Conservation (phyloP, 2,888 invertebrate species). For the Chorisops tibialis region DNA sequence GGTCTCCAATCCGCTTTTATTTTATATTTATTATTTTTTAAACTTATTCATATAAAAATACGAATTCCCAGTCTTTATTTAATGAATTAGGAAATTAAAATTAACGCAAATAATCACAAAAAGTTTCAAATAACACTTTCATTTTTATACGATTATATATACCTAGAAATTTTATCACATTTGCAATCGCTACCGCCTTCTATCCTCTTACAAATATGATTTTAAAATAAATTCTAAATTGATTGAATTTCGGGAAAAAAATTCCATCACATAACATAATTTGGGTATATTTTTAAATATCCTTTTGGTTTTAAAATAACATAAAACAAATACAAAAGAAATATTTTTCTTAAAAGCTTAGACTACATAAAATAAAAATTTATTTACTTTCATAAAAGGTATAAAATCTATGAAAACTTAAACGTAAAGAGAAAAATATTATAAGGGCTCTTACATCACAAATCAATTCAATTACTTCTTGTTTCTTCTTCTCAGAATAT, state of each 20-base stretch:
- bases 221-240: slow-evolving; percentile 3
- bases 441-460: no score
- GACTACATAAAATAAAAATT: not conserved
- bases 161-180: slow-evolving; percentile 18
- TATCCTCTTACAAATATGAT: slow-evolving; percentile 20
- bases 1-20: no score
- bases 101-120: slow-evolving; percentile 26
- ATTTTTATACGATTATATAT: slow-evolving; percentile 6
- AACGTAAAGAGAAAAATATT: no score
- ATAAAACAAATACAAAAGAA: not conserved
- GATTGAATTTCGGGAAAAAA: slow-evolving; percentile 12
- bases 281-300: not conserved
- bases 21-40: slow-evolving; percentile 5
- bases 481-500: no score
- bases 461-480: no score
- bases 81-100: slow-evolving; percentile 21
- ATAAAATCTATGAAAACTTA: not conserved
- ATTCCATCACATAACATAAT: slow-evolving; percentile 21
- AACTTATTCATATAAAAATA: slow-evolving; percentile 15
- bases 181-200: slow-evolving; percentile 8
- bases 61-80: slow-evolving; percentile 24
- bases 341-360: not conserved
- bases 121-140: slow-evolving; percentile 23
- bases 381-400: not conserved
- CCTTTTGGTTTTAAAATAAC: not conserved